These are phyloP conservation scores for Oenanthe melanoleuca DNA, from an alignment of 2,113 vertebrate species.

Conservation along the genomic window DNA sequence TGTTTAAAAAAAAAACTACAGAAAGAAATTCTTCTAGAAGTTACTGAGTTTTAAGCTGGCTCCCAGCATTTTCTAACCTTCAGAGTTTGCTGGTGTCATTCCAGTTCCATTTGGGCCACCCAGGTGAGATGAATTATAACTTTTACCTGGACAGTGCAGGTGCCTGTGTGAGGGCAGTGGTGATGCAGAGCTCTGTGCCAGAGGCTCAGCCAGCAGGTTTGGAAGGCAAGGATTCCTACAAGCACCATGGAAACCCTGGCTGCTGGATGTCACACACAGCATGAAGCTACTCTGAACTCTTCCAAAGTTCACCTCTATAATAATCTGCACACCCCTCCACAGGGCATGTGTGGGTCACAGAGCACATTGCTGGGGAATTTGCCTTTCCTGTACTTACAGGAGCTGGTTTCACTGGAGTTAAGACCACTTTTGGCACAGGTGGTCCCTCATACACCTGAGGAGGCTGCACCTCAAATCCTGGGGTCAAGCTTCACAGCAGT, in stretches of 20 bases:
- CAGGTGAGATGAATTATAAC: conserved; percentile 36
- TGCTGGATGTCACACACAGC: conserved; percentile 8
- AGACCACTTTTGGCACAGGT: not conserved
- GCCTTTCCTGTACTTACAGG: not conserved
- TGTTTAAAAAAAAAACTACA: not conserved
- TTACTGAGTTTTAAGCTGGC: not conserved
- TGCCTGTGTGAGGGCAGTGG: not conserved
- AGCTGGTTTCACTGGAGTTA: not conserved
- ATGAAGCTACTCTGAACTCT: not conserved
- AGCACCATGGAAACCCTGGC: conserved; percentile 11
- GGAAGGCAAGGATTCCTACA: conserved; percentile 63
- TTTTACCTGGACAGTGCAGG: not conserved
- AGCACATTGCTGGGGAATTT: not conserved
- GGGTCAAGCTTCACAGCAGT: not conserved
- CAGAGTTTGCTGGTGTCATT: not conserved
- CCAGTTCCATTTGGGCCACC: not conserved
- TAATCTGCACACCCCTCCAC: not conserved
- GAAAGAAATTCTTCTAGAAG: conserved; percentile 28
- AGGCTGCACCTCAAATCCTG: not conserved
- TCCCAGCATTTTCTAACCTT: conserved; percentile 20
- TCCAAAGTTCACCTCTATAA: not conserved
- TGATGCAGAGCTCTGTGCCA: conserved; percentile 57
- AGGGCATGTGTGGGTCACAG: fast-evolving
- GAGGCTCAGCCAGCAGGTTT: conserved; percentile 35
- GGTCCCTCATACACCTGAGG: not conserved